phyloP scores from a whole-genome alignment of 2,113 vertebrate species.

The Craseonycteris thonglongyai region DNA sequence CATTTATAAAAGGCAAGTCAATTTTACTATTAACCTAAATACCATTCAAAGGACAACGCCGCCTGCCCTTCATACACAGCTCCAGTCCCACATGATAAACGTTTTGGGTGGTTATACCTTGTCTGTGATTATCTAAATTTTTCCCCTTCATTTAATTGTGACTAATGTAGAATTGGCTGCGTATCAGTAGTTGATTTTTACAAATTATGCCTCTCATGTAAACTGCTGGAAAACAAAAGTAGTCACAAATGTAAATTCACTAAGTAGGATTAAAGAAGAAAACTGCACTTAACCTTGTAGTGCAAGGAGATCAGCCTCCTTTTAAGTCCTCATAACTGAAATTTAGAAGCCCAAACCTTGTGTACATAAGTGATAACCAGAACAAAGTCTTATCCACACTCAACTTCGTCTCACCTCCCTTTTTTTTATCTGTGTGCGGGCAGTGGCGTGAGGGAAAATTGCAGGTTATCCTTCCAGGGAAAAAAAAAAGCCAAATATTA shows the following conservation, averaged over 20 bases:
- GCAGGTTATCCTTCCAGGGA: neutral
- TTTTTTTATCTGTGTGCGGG: neutral
- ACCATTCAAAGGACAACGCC: neutral
- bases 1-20: neutral
- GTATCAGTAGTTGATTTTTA: neutral
- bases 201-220: neutral
- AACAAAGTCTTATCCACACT: neutral
- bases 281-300: neutral
- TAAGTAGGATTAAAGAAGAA: neutral
- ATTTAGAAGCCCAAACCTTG: neutral
- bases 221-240: conserved; percentile 23
- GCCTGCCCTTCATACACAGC: neutral
- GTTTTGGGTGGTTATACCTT: neutral
- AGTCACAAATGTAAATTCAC: neutral
- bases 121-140: neutral
- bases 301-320: neutral
- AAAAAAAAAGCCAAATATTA: neutral
- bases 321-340: neutral
- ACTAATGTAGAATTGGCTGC: neutral
- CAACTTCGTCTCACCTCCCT: neutral
- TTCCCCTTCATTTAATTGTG: neutral
- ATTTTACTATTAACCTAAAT: neutral
- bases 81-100: neutral
- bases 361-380: too few species aligned
- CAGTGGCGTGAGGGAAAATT: neutral